A percentile compares a stretch with the other conserved stretches of the same genome.
These are phyloP conservation scores for Drosophila ohnishii DNA, from an alignment of 1,140 invertebrate species.

Conservation along the genomic window DNA sequence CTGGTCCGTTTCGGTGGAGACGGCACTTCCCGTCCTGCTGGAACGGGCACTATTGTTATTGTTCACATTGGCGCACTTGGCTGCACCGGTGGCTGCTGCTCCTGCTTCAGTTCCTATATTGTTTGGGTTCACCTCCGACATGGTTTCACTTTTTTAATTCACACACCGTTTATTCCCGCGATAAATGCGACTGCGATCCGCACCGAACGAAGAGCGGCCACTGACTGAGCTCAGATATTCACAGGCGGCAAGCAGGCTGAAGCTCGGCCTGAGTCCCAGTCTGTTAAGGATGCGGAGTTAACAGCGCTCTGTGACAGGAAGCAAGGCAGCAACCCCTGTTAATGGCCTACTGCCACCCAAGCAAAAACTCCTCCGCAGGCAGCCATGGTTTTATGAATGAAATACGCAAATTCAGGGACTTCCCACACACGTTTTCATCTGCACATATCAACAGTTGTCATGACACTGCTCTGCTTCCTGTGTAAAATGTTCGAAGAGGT, in stretches of 20 bases:
- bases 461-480: slow-evolving; percentile 23
- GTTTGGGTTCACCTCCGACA: slow-evolving; percentile 26
- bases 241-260: slow-evolving; percentile 26
- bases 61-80: slow-evolving; percentile 61
- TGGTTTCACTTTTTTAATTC: slow-evolving; percentile 27
- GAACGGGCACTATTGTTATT: slow-evolving; percentile 73
- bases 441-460: slow-evolving; percentile 73
- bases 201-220: slow-evolving; percentile 53
- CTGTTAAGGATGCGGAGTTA: slow-evolving; percentile 62
- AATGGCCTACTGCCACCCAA: slow-evolving; percentile 29
- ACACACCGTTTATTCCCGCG: not conserved
- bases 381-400: slow-evolving; percentile 63
- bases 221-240: slow-evolving; percentile 72
- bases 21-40: slow-evolving; percentile 59
- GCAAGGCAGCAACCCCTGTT: slow-evolving; percentile 20
- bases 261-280: slow-evolving; percentile 46
- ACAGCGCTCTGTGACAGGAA: slow-evolving; percentile 43
- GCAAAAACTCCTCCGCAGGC: slow-evolving; percentile 2
- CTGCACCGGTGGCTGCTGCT: not conserved
- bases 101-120: slow-evolving; percentile 4
- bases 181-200: slow-evolving; percentile 54
- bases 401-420: slow-evolving; percentile 22
- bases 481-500: too few relatives aligned
- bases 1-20: slow-evolving; percentile 24
- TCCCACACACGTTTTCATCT: not conserved